Base-by-base conservation (phyloP, 2,888 invertebrate genomes). In the Drosophila kuntzei region DNA sequence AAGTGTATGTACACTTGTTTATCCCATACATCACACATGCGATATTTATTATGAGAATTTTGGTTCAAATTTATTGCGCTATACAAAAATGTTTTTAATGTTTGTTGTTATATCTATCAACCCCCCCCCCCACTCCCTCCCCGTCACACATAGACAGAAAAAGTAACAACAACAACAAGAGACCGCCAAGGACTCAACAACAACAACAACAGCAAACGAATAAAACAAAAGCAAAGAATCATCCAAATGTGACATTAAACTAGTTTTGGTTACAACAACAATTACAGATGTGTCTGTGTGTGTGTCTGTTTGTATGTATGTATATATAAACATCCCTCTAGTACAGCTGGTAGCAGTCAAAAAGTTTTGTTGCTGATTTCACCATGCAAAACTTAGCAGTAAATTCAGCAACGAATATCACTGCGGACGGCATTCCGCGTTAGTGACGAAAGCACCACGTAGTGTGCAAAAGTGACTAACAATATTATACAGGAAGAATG, bases 161-260 rank as follows among this genome's bases (percentile, higher is more conserved):
- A 11, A 37, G 5, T 22, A 54, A 20, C 11, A 27, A 8, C 34
- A 27, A 44, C 25, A 50, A 20, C 18, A 58, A 34, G 39, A 43
- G 3, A 7, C 16, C 25, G 27, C 39, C 65, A 64, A 67, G 65
- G 65, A 41, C 65, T 51, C 29, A 36, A 34, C 20, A 29, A 32
- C n/a, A 36, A 43, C 46, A 61, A 43, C 25, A 53, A 43, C 43
- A 36, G 16, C 47, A 39, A 54, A 41, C 27, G 32, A 34, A 47
- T 12, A 29, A 63, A 60, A 67, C 41, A 55, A 70, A 37, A 64
- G 22, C 59, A 25, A 27, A 55, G 39, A 11, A 39, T 32, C 61
- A 54, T 25, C 51, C 58, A 29, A 43, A 54, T 57, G 74, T 65
- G 53, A 73, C 51, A 73, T 49, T 65, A 71, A 72, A 73, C 63